phyloP scores from a whole-genome alignment of 2,113 vertebrate genomes.

The Accipiter virgatus region DNA sequence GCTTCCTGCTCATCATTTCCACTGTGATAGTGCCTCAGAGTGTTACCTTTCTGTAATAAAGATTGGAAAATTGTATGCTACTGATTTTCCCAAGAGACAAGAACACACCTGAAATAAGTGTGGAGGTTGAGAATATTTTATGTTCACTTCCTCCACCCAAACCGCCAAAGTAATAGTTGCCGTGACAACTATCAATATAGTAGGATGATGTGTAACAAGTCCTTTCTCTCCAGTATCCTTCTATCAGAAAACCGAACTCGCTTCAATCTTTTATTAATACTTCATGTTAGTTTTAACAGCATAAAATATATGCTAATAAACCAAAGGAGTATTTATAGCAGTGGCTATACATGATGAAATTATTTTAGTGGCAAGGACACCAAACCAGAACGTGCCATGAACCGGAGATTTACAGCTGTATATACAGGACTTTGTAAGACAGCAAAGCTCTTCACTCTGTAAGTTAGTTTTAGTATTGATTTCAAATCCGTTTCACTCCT shows the following conservation, averaged over 20 bases:
- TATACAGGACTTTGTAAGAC: not conserved
- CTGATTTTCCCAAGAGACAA: not conserved
- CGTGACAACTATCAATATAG: rapidly evolving
- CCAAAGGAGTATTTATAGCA: not conserved
- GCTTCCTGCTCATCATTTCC: not conserved
- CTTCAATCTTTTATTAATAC: not conserved
- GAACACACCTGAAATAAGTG: not conserved
- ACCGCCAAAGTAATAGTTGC: not conserved
- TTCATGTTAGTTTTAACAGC: not conserved
- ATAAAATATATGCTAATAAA: not conserved
- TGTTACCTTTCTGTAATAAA: not conserved
- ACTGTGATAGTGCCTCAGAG: not conserved
- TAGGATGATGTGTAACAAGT: not conserved
- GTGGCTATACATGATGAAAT: not conserved
- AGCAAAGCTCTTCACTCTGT: not conserved
- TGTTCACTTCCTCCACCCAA: not conserved
- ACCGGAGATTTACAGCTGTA: not conserved
- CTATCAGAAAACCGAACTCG: not conserved
- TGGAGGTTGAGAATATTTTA: not conserved
- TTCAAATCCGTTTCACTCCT: not conserved
- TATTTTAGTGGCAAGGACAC: not conserved
- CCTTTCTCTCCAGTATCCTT: not conserved
- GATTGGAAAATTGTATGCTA: not conserved
- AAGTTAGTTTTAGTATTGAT: not conserved
- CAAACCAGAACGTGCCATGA: not conserved